Evolutionary conservation across 2,888 invertebrate species (phyloP).

Genomic region (Hypselothyrea guttata): DNA sequence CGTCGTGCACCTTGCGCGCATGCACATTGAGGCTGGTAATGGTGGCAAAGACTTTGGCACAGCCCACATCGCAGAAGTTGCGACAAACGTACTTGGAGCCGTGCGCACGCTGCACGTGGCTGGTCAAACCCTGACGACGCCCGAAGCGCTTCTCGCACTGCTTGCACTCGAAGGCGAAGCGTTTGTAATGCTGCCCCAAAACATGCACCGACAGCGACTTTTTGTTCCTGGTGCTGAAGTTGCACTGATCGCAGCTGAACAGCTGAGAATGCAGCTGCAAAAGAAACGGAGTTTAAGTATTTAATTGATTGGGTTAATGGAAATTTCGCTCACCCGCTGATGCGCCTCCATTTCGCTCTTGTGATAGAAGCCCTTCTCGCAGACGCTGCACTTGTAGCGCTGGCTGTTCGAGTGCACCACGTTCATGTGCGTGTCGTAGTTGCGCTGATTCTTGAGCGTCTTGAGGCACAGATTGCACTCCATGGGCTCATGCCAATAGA

Average conservation of each 20-base stretch:
- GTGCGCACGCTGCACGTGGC: constrained; percentile 72
- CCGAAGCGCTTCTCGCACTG: constrained; percentile 75
- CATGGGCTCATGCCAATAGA: constrained; percentile 68
- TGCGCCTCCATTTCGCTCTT: constrained; percentile 78
- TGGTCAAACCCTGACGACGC: constrained; percentile 68
- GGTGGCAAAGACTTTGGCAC: constrained; percentile 47
- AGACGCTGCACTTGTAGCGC: constrained; percentile 75
- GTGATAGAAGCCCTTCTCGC: constrained; percentile 79
- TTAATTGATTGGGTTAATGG: not conserved
- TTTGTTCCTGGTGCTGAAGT: constrained; percentile 74
- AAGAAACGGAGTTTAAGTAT: not conserved
- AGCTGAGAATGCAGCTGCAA: constrained; percentile 60
- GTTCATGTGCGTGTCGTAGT: constrained; percentile 73
- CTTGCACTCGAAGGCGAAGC: constrained; percentile 73
- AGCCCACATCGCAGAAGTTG: constrained; percentile 49
- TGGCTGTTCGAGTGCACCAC: constrained; percentile 77
- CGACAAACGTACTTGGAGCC: constrained; percentile 61
- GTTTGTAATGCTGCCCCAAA: constrained; percentile 69
- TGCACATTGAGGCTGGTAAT: constrained; percentile 49
- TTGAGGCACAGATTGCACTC: constrained; percentile 74
- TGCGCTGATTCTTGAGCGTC: constrained; percentile 74
- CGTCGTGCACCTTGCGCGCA: constrained; percentile 48
- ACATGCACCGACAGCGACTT: constrained; percentile 77
- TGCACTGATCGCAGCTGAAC: constrained; percentile 71
- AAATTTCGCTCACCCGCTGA: constrained; percentile 44